phyloP scores from a whole-genome alignment of 2,797 vertebrate species.

The Notamacropus eugenii region DNA sequence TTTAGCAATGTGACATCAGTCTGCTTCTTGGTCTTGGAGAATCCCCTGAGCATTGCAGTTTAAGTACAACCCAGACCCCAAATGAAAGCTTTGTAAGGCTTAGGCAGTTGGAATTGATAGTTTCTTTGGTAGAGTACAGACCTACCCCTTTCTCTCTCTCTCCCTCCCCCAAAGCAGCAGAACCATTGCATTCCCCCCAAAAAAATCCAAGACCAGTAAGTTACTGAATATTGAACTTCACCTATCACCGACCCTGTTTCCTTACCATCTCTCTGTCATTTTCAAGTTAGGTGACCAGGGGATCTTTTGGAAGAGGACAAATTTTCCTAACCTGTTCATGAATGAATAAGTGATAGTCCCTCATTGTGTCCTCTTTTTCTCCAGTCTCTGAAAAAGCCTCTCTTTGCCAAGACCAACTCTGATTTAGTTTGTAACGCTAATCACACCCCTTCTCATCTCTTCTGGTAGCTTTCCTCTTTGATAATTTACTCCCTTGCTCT shows the following conservation, averaged over 20 bases:
- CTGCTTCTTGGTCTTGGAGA: slow-evolving; percentile 63
- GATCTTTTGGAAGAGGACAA: not conserved
- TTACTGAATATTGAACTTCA: not conserved
- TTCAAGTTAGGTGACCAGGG: not conserved
- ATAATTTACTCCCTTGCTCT: not conserved
- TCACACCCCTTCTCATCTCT: not conserved
- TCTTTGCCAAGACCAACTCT: not conserved
- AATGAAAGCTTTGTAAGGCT: slow-evolving; percentile 65
- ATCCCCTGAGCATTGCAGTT: slow-evolving; percentile 76
- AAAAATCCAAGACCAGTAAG: not conserved
- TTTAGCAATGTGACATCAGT: slow-evolving; percentile 56
- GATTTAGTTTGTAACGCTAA: not conserved
- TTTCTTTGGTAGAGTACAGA: slow-evolving; percentile 35
- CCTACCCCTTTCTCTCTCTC: not conserved
- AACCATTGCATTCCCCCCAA: not conserved
- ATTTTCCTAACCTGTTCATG: not conserved
- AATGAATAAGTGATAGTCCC: not conserved
- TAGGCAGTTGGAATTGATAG: not conserved
- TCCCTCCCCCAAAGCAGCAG: not conserved
- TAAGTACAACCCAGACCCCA: slow-evolving; percentile 73
- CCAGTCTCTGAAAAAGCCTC: not conserved
- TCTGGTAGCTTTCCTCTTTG: not conserved
- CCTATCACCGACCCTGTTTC: not conserved
- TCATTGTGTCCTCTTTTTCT: not conserved
- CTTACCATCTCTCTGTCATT: not conserved